Conservation (phyloP, 2,888 invertebrate genomes). For the Seladonia tumulorum region DNA sequence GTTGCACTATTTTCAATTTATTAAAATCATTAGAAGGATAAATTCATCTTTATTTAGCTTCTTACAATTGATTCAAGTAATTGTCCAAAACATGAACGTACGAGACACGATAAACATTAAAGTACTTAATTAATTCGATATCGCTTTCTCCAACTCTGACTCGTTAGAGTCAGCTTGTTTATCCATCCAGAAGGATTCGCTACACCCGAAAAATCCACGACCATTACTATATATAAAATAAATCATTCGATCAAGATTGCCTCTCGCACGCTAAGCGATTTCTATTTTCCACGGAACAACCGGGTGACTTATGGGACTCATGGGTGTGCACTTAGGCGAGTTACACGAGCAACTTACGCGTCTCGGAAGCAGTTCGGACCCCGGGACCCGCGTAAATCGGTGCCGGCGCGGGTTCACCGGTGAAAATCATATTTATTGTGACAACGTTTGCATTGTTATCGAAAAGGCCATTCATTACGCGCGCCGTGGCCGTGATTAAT, state of each 20-base stretch:
- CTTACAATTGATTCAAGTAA: too few species aligned
- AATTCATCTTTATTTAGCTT: too few species aligned
- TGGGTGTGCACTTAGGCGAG: neutral
- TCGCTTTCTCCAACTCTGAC: neutral
- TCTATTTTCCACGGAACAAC: neutral
- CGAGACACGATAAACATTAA: neutral
- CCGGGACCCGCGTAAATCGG: slow-evolving; percentile 26
- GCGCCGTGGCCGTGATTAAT: slow-evolving; percentile 58
- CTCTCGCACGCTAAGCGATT: neutral
- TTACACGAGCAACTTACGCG: slow-evolving; percentile 28
- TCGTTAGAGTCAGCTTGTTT: neutral
- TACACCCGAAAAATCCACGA: neutral
- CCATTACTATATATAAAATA: neutral
- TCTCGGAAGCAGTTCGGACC: slow-evolving; percentile 21
- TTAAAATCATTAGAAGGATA: too few species aligned
- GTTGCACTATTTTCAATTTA: too few species aligned
- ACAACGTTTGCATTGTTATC: slow-evolving; percentile 65
- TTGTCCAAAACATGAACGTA: neutral
- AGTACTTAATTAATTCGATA: neutral
- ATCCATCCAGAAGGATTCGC: neutral
- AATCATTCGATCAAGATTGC: slow-evolving; percentile 1
- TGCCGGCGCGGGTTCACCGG: slow-evolving; percentile 3
- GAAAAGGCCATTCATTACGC: slow-evolving; percentile 55
- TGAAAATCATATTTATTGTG: slow-evolving; percentile 60
- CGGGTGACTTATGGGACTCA: neutral